These are phyloP conservation scores for Morone saxatilis DNA, from an alignment of 2,113 vertebrate species.

Conservation along the genomic window DNA sequence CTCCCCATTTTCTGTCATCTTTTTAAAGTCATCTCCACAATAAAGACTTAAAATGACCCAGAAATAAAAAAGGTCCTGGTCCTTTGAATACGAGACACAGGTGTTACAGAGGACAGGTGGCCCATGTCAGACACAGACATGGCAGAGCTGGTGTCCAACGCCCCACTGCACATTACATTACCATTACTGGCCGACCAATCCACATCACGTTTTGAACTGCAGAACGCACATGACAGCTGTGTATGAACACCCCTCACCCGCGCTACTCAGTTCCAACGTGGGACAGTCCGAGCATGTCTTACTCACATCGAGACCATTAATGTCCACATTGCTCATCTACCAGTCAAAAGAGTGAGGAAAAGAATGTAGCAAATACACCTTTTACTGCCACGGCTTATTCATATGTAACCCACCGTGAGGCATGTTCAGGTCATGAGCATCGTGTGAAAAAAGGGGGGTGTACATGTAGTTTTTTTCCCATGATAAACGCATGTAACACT, in stretches of 20 bases:
- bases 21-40: neutral
- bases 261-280: conserved; percentile 14
- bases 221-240: conserved; percentile 27
- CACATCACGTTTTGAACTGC: neutral
- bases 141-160: conserved; percentile 34
- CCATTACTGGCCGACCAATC: neutral
- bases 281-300: conserved; percentile 29
- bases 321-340: neutral
- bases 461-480: conserved; percentile 12
- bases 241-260: neutral
- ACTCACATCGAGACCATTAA: conserved; percentile 20
- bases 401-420: neutral
- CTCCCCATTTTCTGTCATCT: no score
- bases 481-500: conserved; percentile 43
- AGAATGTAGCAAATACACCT: neutral
- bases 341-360: neutral
- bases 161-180: conserved; percentile 27
- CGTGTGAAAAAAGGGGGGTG: neutral
- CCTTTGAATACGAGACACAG: neutral
- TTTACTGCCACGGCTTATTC: neutral
- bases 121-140: neutral
- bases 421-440: neutral
- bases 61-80: neutral
- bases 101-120: conserved; percentile 42
- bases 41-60: neutral